Conservation (phyloP, 2,888 invertebrate genomes). For the Ornithoptera alexandrae region DNA sequence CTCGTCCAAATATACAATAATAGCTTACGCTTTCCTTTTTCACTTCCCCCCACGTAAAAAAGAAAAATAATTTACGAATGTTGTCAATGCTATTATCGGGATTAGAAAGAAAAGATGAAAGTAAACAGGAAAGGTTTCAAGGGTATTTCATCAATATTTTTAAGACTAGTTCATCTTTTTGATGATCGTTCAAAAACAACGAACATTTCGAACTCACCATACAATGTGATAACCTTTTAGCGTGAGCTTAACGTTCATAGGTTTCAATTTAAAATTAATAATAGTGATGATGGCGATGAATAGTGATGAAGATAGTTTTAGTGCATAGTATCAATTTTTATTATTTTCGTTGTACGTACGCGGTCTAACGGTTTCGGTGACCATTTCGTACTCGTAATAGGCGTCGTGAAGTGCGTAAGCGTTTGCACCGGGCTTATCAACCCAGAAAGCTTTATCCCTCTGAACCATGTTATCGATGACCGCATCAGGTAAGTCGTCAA, state of each 20-base stretch:
- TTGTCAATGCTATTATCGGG: background rate
- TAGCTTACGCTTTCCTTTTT: background rate
- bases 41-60: background rate
- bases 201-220: too few relatives aligned
- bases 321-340: too few relatives aligned
- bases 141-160: background rate
- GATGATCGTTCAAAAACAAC: background rate
- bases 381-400: conserved; percentile 63
- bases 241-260: too few relatives aligned
- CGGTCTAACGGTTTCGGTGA: conserved; percentile 52
- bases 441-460: conserved; percentile 76
- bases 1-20: too few relatives aligned
- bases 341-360: conserved; percentile 40
- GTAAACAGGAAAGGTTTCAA: background rate
- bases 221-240: too few relatives aligned
- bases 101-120: background rate
- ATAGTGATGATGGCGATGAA: too few relatives aligned
- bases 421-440: conserved; percentile 77
- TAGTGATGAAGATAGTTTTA: too few relatives aligned
- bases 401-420: conserved; percentile 76
- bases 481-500: conserved; percentile 66
- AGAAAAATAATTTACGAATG: background rate
- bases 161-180: too few relatives aligned
- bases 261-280: too few relatives aligned
- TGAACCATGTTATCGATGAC: conserved; percentile 72